These are phyloP conservation scores for Myotis davidii DNA, from an alignment of 2,113 vertebrate species.

Conservation along the genomic window DNA sequence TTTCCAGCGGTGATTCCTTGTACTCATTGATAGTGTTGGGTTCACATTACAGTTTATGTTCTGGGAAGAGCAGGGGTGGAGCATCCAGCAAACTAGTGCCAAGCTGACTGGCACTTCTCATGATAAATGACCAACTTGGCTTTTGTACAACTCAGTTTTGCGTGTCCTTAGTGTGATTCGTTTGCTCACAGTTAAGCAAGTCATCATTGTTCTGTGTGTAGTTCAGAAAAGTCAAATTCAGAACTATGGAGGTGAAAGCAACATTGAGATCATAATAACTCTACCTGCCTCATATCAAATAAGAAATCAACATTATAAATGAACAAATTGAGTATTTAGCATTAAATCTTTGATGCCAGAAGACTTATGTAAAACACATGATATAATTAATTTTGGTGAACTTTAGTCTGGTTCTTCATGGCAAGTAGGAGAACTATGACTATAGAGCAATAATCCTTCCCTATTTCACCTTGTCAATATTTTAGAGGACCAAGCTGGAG, in stretches of 20 bases:
- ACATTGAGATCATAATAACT: neutral
- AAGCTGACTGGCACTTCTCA: neutral
- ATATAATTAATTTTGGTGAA: neutral
- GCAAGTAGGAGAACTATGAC: neutral
- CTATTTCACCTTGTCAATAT: neutral
- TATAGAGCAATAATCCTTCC: neutral
- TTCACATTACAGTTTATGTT: neutral
- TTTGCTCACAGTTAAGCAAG: neutral
- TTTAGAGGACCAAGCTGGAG: neutral
- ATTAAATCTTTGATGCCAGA: neutral
- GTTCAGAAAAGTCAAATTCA: neutral
- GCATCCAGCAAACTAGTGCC: neutral
- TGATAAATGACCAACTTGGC: neutral
- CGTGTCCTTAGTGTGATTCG: neutral
- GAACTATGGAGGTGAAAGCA: neutral
- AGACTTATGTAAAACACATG: neutral
- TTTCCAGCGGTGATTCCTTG: neutral
- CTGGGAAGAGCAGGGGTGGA: neutral
- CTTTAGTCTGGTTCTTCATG: neutral
- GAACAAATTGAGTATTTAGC: neutral
- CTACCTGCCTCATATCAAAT: neutral
- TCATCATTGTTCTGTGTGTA: neutral
- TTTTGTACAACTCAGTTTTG: neutral
- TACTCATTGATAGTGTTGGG: neutral
- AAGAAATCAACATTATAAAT: conserved; percentile 4